phyloP scores from a whole-genome alignment of 2,797 vertebrate genomes.

The Crax fasciolata region DNA sequence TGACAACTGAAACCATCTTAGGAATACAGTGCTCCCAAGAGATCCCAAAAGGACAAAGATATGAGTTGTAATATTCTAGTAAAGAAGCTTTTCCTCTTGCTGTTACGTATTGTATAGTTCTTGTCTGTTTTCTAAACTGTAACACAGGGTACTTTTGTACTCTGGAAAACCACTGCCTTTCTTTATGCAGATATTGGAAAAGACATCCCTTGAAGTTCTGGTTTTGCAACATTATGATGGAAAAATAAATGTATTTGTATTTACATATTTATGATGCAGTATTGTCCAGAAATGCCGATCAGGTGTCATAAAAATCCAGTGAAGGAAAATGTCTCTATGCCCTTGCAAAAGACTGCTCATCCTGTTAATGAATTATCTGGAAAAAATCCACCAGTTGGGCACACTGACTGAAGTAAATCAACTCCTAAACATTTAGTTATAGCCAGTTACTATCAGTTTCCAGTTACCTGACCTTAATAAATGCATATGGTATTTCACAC shows the following conservation, averaged over 20 bases:
- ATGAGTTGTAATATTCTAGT: neutral
- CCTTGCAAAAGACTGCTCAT: neutral
- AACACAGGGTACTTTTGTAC: neutral
- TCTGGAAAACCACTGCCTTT: neutral
- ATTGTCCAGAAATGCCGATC: neutral
- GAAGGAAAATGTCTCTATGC: neutral
- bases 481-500: neutral
- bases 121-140: neutral
- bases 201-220: neutral
- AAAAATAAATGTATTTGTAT: neutral
- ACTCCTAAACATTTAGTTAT: neutral
- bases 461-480: neutral
- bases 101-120: neutral
- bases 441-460: neutral
- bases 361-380: neutral
- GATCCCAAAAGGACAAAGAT: neutral
- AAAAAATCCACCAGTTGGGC: neutral
- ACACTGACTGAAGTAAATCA: neutral
- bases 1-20: neutral
- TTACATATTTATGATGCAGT: constrained; percentile 1
- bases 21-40: neutral
- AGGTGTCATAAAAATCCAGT: neutral
- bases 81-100: neutral
- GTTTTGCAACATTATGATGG: neutral
- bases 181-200: neutral